Conservation (phyloP, 2,888 invertebrate species). For the Drosophila siamana region DNA sequence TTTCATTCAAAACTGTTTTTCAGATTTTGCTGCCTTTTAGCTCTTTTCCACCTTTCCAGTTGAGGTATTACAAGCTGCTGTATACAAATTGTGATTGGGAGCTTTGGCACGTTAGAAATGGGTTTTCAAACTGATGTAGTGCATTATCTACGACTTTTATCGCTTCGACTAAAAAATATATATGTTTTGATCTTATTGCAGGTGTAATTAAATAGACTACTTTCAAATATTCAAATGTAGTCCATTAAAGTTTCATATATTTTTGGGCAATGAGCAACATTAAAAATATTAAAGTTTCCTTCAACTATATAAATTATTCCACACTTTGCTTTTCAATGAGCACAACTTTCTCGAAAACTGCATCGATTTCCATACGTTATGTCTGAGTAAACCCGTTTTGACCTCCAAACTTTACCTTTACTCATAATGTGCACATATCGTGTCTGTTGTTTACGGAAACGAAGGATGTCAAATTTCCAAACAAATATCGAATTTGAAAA, state of each 20-base stretch:
- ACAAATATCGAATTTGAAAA: background rate
- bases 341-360: background rate
- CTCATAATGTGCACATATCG: too few relatives aligned
- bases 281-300: background rate
- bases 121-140: background rate
- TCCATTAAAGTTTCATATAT: background rate
- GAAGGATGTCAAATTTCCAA: background rate
- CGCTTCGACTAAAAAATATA: background rate
- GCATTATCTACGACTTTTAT: background rate
- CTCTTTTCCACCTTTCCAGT: slow-evolving; percentile 5
- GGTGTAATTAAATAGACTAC: background rate
- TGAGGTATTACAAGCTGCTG: slow-evolving; percentile 16
- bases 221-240: background rate
- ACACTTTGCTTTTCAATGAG: background rate
- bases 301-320: background rate
- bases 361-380: background rate
- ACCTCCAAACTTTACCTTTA: background rate
- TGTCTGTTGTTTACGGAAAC: too few relatives aligned
- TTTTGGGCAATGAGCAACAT: background rate
- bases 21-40: slow-evolving; percentile 19
- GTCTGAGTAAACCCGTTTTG: background rate
- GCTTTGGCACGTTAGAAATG: background rate
- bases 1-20: slow-evolving; percentile 56
- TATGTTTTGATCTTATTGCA: background rate
- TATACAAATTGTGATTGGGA: slow-evolving; percentile 1